Evolutionary conservation across 1,140 invertebrate species (phyloP).

Genomic region (Cardiocondyla obscurior): DNA sequence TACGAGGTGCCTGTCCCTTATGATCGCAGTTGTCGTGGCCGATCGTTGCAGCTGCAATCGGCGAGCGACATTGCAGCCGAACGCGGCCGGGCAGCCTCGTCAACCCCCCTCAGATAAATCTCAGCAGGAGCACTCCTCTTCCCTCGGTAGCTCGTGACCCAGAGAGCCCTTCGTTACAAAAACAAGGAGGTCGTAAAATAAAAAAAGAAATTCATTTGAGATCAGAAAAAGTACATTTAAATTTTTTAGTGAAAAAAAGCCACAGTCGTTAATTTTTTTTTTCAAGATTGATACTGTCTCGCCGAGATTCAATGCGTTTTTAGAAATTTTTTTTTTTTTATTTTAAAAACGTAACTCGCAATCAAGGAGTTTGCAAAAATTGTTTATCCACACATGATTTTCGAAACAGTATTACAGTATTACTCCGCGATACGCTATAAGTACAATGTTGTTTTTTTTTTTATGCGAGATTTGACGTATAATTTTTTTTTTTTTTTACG

Average conservation of each 20-base stretch:
- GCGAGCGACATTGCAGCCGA: not conserved
- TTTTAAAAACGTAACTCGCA: not conserved
- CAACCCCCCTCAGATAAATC: constrained; percentile 74
- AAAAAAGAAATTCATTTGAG: not conserved
- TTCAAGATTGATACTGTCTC: not conserved
- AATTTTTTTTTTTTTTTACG: not conserved
- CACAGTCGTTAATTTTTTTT: not conserved
- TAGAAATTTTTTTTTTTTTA: too few species aligned
- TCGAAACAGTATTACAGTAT: not conserved
- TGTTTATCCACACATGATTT: too few species aligned
- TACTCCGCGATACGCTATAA: too few species aligned
- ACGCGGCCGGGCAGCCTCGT: constrained; percentile 64
- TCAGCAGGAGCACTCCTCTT: constrained; percentile 80
- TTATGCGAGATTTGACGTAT: not conserved
- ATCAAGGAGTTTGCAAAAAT: constrained; percentile 3
- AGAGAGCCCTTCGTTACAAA: constrained; percentile 70
- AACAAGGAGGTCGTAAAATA: not conserved
- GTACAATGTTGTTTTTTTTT: too few species aligned
- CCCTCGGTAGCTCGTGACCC: constrained; percentile 73
- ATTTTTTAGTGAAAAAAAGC: not conserved
- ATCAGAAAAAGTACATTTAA: not conserved
- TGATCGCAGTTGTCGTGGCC: constrained; percentile 70
- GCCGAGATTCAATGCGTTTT: not conserved
- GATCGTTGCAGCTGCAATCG: constrained; percentile 64
- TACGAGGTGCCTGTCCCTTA: constrained; percentile 44